Evolutionary conservation across 2,888 invertebrate genomes (phyloP).

Genomic region (Melieria crassipennis): DNA sequence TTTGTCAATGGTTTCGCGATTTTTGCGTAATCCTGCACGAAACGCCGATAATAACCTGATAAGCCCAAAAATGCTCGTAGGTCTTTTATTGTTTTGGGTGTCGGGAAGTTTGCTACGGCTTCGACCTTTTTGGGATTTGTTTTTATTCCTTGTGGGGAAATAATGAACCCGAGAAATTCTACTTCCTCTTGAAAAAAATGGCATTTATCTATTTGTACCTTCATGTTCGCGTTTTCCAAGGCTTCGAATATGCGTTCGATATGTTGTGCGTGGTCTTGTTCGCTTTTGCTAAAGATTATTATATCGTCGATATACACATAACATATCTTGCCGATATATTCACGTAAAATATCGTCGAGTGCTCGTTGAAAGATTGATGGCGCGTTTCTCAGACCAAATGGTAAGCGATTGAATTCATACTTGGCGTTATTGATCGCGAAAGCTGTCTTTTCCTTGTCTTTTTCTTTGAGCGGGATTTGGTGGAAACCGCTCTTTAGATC

Average conservation of each 20-base stretch:
- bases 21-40: background rate
- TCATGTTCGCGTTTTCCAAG: background rate
- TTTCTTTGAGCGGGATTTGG: no score
- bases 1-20: background rate
- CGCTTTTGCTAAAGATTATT: conserved; percentile 33
- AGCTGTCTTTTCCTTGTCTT: no score
- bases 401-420: no score
- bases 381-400: no score
- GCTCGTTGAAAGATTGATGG: no score
- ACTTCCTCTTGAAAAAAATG: background rate
- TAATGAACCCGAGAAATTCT: background rate
- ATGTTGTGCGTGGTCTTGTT: conserved; percentile 31
- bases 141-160: background rate
- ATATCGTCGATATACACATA: conserved; percentile 4
- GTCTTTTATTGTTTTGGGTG: conserved; percentile 25
- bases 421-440: no score
- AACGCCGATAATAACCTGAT: conserved; percentile 26
- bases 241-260: background rate
- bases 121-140: background rate
- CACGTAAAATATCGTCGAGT: background rate
- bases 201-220: background rate
- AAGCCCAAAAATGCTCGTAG: conserved; percentile 32
- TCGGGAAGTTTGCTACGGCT: background rate
- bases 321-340: background rate
- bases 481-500: no score